A percentile compares a stretch with the other conserved stretches of the same genome.
Evolutionary conservation across 2,888 invertebrate genomes (phyloP).

Genomic region (Xanthorhoe designata): DNA sequence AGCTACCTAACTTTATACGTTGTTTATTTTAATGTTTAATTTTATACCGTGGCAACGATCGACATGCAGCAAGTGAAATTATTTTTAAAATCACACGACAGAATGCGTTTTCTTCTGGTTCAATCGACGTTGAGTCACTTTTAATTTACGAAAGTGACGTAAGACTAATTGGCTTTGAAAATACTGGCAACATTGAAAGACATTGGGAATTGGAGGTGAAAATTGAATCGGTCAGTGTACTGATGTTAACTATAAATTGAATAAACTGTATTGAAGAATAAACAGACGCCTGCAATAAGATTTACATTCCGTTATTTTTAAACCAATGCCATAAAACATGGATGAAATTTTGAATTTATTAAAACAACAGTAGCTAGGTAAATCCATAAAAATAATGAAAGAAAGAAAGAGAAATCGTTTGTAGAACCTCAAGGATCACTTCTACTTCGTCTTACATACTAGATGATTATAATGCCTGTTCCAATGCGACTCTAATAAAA

Average conservation of each 20-base stretch:
- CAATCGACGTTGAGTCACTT: constrained; percentile 38
- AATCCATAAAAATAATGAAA: too few species aligned
- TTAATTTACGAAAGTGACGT: constrained; percentile 32
- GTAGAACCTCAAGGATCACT: too few species aligned
- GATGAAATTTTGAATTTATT: too few species aligned
- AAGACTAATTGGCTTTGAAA: constrained; percentile 35
- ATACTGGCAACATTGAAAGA: constrained; percentile 37
- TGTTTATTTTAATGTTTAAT: constrained; percentile 83
- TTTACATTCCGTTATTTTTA: too few species aligned
- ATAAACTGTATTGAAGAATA: background rate
- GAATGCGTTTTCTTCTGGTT: constrained; percentile 43
- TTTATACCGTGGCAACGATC: constrained; percentile 81
- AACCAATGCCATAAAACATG: too few species aligned
- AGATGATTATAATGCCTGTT: too few species aligned
- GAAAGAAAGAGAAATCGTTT: too few species aligned
- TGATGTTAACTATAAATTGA: constrained; percentile 14
- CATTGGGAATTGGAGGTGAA: constrained; percentile 34
- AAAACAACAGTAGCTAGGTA: too few species aligned
- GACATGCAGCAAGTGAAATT: constrained; percentile 45
- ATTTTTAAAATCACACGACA: constrained; percentile 51
- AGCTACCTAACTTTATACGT: constrained; percentile 73
- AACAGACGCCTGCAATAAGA: too few species aligned
- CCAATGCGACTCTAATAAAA: too few species aligned
- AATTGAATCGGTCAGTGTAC: constrained; percentile 23
- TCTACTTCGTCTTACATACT: too few species aligned